Conservation (phyloP, 2,797 vertebrate species). For the Helarctos malayanus region DNA sequence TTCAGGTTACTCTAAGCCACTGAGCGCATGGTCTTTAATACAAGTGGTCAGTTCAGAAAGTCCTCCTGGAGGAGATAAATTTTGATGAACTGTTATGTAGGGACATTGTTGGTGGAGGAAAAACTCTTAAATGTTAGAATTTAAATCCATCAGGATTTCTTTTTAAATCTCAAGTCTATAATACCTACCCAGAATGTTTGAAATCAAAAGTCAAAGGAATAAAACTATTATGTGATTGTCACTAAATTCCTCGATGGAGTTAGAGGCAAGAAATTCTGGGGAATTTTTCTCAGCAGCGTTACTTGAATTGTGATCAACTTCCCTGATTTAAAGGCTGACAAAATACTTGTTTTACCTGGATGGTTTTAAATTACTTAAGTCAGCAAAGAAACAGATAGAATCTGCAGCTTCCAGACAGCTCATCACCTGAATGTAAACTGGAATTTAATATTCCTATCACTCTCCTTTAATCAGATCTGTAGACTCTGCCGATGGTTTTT, state of each 20-base stretch:
- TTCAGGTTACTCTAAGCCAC: neutral
- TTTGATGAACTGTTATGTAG: neutral
- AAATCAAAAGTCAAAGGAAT: neutral
- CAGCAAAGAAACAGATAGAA: conserved; percentile 72
- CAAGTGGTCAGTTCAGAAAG: neutral
- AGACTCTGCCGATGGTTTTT: conserved; percentile 49
- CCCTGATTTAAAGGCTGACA: conserved; percentile 49
- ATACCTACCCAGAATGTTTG: neutral
- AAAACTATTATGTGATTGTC: neutral
- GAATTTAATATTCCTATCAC: conserved; percentile 4
- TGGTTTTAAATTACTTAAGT: conserved; percentile 73
- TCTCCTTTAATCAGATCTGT: conserved; percentile 56
- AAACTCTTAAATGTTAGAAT: conserved; percentile 16
- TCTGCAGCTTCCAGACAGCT: neutral
- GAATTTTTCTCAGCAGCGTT: conserved; percentile 1
- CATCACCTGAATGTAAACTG: conserved; percentile 1
- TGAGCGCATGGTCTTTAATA: neutral
- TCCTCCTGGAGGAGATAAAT: neutral
- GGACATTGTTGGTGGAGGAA: neutral
- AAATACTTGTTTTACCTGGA: conserved; percentile 62
- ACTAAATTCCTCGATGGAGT: neutral
- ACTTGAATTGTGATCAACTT: conserved; percentile 36
- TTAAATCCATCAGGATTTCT: neutral
- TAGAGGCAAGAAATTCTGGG: neutral
- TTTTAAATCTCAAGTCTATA: neutral